These are phyloP conservation scores for Alsophila aescularia DNA, from an alignment of 2,888 invertebrate genomes.

Conservation along the genomic window DNA sequence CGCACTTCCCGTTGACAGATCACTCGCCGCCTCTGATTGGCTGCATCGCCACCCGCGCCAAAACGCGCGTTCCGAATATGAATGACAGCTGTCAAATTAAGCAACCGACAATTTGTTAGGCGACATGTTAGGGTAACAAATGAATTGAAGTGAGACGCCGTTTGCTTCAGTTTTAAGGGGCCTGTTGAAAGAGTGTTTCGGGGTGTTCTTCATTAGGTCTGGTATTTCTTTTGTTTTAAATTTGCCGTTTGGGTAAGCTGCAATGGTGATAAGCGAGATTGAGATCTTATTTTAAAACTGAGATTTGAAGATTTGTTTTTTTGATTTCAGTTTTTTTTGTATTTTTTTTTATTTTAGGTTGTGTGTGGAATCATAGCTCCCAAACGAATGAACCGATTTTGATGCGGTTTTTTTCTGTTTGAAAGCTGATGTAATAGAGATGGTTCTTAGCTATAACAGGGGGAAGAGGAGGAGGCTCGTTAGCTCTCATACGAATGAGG, in stretches of 20 bases:
- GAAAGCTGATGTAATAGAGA: too few relatives aligned
- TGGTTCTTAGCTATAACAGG: too few relatives aligned
- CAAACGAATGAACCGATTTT: too few relatives aligned
- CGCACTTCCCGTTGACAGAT: constrained; percentile 54
- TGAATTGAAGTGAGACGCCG: constrained; percentile 34
- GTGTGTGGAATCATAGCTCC: too few relatives aligned
- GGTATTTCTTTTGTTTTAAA: neutral
- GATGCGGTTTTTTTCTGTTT: too few relatives aligned
- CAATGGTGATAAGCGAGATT: neutral
- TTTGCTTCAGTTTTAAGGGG: constrained; percentile 23
- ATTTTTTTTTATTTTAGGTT: too few relatives aligned
- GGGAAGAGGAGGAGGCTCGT: too few relatives aligned
- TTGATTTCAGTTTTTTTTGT: too few relatives aligned
- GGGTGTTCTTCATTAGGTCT: constrained; percentile 7
- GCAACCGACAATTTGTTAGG: constrained; percentile 62
- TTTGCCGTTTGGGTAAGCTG: neutral
- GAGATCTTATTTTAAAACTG: too few relatives aligned
- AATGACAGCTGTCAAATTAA: constrained; percentile 74
- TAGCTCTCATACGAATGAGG: too few relatives aligned
- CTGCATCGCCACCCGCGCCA: constrained; percentile 58
- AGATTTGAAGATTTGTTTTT: too few relatives aligned
- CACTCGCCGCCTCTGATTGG: constrained; percentile 76
- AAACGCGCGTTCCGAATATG: constrained; percentile 58
- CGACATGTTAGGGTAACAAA: constrained; percentile 63
- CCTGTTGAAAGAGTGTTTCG: constrained; percentile 15